Base-by-base conservation (phyloP, 2,797 vertebrate genomes). In the Pipistrellus pygmaeus region DNA sequence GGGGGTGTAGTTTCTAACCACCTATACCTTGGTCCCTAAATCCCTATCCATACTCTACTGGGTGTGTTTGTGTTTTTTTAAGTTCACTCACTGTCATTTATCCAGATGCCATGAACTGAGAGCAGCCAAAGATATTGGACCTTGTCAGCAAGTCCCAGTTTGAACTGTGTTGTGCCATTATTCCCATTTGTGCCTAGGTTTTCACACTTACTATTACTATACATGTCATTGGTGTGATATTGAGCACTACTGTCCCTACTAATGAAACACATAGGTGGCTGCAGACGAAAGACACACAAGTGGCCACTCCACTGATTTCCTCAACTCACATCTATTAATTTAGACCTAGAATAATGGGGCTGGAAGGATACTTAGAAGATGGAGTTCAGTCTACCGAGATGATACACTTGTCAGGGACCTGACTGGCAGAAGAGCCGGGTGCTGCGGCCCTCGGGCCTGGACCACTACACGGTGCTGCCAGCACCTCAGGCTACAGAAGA, bases 141-240 rank as follows among this genome's bases (percentile, higher is more conserved):
- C 83, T 66, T 30, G 5, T 68, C 48, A 5, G 8, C n/a, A 30
- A 84, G 12, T 72, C 35, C 57, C 62, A 89, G 2, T 68, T 38
- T 73, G 86, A 88, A 94, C 75, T 94, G 83, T 82, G 75, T 82
- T 88, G 20, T 64, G 5, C 35, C 35, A 38, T 96, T 88, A 38
- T 68, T 82, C 15, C 38, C 25, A 55, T 60, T 41, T 53, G 46
- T 55, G 80, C 57, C n/a, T 83, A 11, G 69, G 14, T 57, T 86
- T 51, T 44, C 55, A 80, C 92, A 86, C 35, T 88, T 44, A 57
- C 41, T 55, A 10, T 53, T 53, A 30, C 6, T 69, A 0, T 95
- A 17, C 17, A 32, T 25, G n/a, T 68, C 46, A 38, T 68, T 85
- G 66, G 44, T 88, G 75, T 62, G 66, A 55, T 51, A n/a, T 51